Evolutionary conservation across 2,113 vertebrate species (phyloP).

Genomic region (Martes martes): DNA sequence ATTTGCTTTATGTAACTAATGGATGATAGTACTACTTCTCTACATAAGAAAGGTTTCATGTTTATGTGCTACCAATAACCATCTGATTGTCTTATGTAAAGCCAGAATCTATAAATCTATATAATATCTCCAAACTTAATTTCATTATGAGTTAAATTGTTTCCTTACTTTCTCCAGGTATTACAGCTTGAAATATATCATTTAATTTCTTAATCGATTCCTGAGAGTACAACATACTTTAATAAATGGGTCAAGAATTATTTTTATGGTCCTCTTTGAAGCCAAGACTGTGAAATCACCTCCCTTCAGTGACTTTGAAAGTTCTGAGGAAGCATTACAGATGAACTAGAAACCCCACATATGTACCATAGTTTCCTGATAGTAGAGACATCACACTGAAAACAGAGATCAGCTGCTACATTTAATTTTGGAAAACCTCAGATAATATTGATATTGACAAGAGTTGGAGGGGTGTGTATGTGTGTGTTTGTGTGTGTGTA

Average conservation of each 20-base stretch:
- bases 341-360: background rate
- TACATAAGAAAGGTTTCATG: background rate
- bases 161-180: background rate
- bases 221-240: background rate
- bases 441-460: slow-evolving; percentile 44
- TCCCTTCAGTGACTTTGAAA: background rate
- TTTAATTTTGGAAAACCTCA: slow-evolving; percentile 28
- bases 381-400: background rate
- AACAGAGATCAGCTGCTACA: background rate
- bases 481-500: too few relatives aligned
- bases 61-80: background rate
- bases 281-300: background rate
- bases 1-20: background rate
- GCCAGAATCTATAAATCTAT: background rate
- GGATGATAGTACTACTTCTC: background rate
- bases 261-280: background rate
- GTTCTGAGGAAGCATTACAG: background rate
- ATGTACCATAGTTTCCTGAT: background rate
- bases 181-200: background rate
- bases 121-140: background rate
- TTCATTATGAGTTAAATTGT: background rate
- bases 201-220: background rate
- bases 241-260: background rate
- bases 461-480: background rate
- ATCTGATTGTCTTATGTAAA: background rate